phyloP scores from a whole-genome alignment of 2,888 invertebrate genomes.

The Limnephilus lunatus region DNA sequence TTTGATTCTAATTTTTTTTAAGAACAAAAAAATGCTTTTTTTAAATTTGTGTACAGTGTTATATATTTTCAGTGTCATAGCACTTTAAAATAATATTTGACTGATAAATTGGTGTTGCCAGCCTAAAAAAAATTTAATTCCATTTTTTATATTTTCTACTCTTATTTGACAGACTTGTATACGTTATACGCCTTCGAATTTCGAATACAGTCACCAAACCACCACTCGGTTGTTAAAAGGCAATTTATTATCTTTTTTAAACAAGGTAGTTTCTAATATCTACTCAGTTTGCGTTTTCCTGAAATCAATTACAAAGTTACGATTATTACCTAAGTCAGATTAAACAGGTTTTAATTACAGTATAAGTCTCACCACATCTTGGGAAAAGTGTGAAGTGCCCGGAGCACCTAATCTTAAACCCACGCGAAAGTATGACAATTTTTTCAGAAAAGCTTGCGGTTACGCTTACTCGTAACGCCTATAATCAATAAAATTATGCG shows the following conservation, averaged over 20 bases:
- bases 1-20: too few relatives aligned
- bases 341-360: neutral
- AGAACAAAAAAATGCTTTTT: too few relatives aligned
- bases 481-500: neutral
- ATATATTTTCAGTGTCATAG: too few relatives aligned
- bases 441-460: neutral
- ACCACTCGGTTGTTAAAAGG: neutral
- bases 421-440: neutral
- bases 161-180: too few relatives aligned
- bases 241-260: neutral
- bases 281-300: neutral
- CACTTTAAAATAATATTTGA: too few relatives aligned
- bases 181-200: neutral
- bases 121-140: too few relatives aligned
- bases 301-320: neutral
- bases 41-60: too few relatives aligned
- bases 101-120: too few relatives aligned
- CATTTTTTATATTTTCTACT: too few relatives aligned
- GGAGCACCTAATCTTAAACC: neutral
- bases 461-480: too few relatives aligned
- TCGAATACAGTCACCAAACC: neutral
- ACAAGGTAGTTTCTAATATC: neutral
- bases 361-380: neutral
- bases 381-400: neutral
- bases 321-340: neutral